Evolutionary conservation across 2,113 vertebrate species (phyloP).

Genomic region (Chascanopsetta lugubris): DNA sequence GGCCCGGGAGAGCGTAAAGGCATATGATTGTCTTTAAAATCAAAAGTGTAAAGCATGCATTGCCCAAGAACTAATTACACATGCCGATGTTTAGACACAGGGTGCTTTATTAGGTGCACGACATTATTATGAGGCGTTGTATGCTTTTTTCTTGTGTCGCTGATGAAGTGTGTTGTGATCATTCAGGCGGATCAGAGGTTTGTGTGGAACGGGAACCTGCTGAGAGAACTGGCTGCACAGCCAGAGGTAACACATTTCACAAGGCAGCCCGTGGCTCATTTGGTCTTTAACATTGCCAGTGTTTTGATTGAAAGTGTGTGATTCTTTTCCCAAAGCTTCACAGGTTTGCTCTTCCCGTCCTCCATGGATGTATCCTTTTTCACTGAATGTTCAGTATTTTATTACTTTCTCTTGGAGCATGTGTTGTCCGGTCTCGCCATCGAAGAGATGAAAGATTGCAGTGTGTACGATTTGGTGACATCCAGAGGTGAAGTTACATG

Average conservation of each 20-base stretch:
- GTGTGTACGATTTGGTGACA: no score
- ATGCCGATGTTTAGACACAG: no score
- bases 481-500: no score
- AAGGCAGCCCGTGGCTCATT: no score
- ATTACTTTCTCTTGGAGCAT: background rate
- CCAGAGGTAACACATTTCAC: constrained; percentile 72
- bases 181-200: constrained; percentile 82
- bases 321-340: constrained; percentile 69
- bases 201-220: constrained; percentile 82
- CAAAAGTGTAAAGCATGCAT: no score
- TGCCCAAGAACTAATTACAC: no score
- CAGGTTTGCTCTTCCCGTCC: constrained; percentile 77
- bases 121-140: background rate
- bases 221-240: constrained; percentile 77
- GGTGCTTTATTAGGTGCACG: background rate
- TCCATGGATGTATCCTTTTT: constrained; percentile 85
- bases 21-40: no score
- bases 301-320: background rate
- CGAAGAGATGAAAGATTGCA: background rate
- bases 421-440: background rate
- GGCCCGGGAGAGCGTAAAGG: no score
- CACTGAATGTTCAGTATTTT: background rate
- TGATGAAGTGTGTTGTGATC: background rate
- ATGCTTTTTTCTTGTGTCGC: background rate
- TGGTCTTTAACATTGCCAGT: background rate